Base-by-base conservation (phyloP, 2,888 invertebrate genomes). In the Coelinius sp. region DNA sequence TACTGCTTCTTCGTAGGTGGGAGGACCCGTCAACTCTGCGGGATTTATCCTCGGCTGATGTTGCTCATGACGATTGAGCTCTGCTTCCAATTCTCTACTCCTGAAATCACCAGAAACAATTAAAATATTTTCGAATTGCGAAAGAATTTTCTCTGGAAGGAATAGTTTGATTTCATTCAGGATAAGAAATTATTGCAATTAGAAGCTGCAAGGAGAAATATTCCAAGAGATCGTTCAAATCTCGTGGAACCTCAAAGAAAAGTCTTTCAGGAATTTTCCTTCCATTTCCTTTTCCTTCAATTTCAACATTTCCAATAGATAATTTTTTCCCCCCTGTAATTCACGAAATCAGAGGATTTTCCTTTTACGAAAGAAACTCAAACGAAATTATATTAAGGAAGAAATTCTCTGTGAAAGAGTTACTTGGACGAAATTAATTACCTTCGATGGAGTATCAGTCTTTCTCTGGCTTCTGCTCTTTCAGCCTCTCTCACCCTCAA, bases 1-100 rank as follows among this genome's bases (percentile, higher is more conserved):
- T 70, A 95, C 89, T 35, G 94, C 95, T 88, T 94, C 94, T 79
- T 92, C 93, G 81, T 95, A 95, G 2, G 93, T 92, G 0, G 95
- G 95, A 41, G 94, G 92, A 71, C 92, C 90, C 31, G 93, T 89
- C 64, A 91, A 84, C 86, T 94, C 94, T 25, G 84, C 63, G 0
- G 87, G 87, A 75, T 87, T 80, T 52, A 86, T 84, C 78, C 93
- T 90, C 0, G 92, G 92, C n/a, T 41, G 25, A 6, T 67, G 56
- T 8, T 72, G 63, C 27, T 72, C 63, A 12, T 44, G 64, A 22
- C 68, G 49, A 10, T 24, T 14, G 7, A 52, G 64, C 20, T 79
- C 78, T 14, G 82, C 81, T 65, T 82, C 80, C 14, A 81, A 70
- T 49, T 77, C 79, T 38, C 80, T 77, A 63, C 77, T 83, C 59